Conservation (phyloP, 2,888 invertebrate genomes). For the Drosophila sordidula region DNA sequence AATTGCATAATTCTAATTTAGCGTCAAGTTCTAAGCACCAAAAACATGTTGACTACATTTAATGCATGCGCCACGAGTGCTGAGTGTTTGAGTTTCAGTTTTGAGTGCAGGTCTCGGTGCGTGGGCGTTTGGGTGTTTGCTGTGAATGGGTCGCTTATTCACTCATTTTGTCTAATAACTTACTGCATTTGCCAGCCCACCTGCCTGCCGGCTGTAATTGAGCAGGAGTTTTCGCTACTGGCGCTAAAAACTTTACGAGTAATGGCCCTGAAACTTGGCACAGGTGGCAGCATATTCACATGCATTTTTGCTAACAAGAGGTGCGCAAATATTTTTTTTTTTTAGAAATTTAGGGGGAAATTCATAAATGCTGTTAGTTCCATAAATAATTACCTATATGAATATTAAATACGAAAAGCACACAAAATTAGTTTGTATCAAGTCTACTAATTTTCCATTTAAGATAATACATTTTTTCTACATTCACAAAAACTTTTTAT, state of each 20-base stretch:
- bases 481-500: too few species aligned
- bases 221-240: constrained; percentile 29
- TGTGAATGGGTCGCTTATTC: constrained; percentile 35
- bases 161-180: constrained; percentile 55
- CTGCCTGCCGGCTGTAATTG: constrained; percentile 36
- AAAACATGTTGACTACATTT: constrained; percentile 72
- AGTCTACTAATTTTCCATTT: too few species aligned
- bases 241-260: constrained; percentile 39
- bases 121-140: constrained; percentile 7
- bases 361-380: background rate
- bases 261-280: constrained; percentile 19
- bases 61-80: constrained; percentile 35
- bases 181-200: constrained; percentile 28
- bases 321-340: background rate
- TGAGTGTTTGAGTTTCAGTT: constrained; percentile 17
- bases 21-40: constrained; percentile 69
- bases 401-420: background rate
- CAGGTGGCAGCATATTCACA: constrained; percentile 35
- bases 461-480: too few species aligned
- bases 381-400: background rate
- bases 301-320: constrained; percentile 3
- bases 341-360: background rate
- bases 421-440: too few species aligned
- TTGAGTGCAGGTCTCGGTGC: constrained; percentile 9
- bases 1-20: constrained; percentile 80